These are phyloP conservation scores for Yponomeuta sedellus DNA, from an alignment of 2,888 invertebrate genomes.

Conservation along the genomic window DNA sequence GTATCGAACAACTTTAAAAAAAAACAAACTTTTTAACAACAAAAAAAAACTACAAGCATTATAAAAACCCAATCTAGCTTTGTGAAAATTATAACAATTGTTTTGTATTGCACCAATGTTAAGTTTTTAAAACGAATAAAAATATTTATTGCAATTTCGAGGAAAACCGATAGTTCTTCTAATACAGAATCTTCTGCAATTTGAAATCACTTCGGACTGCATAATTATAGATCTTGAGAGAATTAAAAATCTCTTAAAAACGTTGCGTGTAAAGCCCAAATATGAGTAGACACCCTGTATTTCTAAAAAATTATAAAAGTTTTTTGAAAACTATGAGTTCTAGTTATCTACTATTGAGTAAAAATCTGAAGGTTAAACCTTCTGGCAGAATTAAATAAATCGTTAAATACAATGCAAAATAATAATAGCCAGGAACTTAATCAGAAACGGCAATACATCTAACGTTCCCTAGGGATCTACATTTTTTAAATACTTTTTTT, in stretches of 20 bases:
- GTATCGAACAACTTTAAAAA: conserved; percentile 22
- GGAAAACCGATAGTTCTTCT: not conserved
- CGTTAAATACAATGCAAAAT: not conserved
- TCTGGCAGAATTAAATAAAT: not conserved
- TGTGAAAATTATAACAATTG: conserved; percentile 3
- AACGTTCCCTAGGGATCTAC: conserved; percentile 25
- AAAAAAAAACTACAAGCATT: not conserved
- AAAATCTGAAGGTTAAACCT: conserved; percentile 6
- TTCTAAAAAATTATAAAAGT: too few species aligned
- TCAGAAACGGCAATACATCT: conserved; percentile 59
- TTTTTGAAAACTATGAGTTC: too few species aligned
- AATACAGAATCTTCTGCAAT: not conserved
- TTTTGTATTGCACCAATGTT: not conserved
- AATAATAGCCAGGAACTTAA: conserved; percentile 38
- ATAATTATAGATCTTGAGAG: not conserved
- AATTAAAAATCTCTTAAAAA: not conserved
- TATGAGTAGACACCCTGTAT: too few species aligned
- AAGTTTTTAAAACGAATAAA: not conserved
- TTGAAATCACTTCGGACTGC: not conserved
- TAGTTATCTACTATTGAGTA: not conserved
- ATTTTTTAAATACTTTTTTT: not conserved
- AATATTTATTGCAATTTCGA: not conserved
- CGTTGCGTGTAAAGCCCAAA: not conserved
- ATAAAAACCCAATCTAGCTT: not conserved
- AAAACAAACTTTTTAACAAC: conserved; percentile 17